phyloP scores from a whole-genome alignment of 2,888 invertebrate genomes.

The Atrina japonica region DNA sequence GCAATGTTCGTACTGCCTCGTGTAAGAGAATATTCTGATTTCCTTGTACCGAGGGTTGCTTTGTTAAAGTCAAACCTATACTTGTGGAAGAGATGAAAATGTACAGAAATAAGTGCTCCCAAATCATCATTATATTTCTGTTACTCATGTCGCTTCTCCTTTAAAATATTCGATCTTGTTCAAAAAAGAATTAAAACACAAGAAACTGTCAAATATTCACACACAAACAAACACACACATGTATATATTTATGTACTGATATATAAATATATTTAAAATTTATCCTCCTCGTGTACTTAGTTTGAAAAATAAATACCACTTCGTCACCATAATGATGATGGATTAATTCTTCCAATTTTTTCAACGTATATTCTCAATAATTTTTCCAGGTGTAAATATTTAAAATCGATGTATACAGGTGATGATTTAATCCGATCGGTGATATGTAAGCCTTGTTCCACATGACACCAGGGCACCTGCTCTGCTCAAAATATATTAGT shows the following conservation, averaged over 20 bases:
- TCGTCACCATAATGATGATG: slow-evolving; percentile 1
- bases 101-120: background rate
- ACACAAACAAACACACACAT: too few relatives aligned
- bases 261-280: background rate
- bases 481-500: slow-evolving; percentile 1
- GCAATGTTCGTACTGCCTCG: slow-evolving; percentile 62
- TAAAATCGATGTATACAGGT: background rate
- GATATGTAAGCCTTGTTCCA: background rate
- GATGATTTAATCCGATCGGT: slow-evolving; percentile 5
- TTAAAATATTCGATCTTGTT: too few relatives aligned
- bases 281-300: background rate
- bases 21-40: slow-evolving; percentile 56
- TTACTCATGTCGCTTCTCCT: background rate
- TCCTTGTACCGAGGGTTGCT: slow-evolving; percentile 1
- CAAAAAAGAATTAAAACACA: too few relatives aligned
- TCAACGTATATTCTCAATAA: too few relatives aligned
- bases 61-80: slow-evolving; percentile 9
- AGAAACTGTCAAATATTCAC: too few relatives aligned
- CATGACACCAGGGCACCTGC: background rate
- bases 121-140: background rate
- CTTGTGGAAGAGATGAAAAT: background rate
- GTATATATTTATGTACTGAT: background rate
- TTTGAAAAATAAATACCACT: slow-evolving; percentile 1
- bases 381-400: too few relatives aligned
- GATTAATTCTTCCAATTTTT: slow-evolving; percentile 3